Evolutionary conservation across 37 sponge, comb jelly and placozoan species (phyloP).

Genomic region (Beroe forskalii): DNA sequence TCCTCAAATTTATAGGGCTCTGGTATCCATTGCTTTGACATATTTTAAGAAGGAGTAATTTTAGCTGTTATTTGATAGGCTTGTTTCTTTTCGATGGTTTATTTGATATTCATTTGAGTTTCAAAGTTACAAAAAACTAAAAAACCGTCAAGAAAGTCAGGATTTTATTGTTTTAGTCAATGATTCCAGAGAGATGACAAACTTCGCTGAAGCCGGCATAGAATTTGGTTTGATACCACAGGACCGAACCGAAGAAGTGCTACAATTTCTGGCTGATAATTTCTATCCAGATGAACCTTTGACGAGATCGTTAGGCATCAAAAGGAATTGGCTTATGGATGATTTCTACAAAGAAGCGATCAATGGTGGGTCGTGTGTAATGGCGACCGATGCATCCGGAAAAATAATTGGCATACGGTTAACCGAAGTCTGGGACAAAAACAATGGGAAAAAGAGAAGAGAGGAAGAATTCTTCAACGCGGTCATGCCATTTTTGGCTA

Average conservation of each 20-base stretch:
- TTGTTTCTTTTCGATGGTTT: too few relatives aligned
- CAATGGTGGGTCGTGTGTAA: slow-evolving; percentile 4
- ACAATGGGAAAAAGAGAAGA: not conserved
- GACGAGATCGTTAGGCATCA: not conserved
- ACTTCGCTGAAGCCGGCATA: slow-evolving; percentile 2
- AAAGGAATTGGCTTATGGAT: not conserved
- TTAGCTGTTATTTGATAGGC: too few relatives aligned
- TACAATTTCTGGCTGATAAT: not conserved
- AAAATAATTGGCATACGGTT: slow-evolving; percentile 31
- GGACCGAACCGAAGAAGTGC: not conserved
- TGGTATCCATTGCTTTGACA: too few relatives aligned
- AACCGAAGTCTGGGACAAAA: not conserved
- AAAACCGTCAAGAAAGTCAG: too few relatives aligned
- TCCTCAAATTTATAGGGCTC: too few relatives aligned
- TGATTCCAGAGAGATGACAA: not conserved
- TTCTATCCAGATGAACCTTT: slow-evolving; percentile 37
- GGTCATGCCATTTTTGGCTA: not conserved
- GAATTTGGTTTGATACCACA: not conserved
- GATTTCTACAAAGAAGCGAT: not conserved
- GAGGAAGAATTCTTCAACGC: not conserved
- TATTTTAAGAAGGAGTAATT: too few relatives aligned
- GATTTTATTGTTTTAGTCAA: too few relatives aligned
- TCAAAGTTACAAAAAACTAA: too few relatives aligned
- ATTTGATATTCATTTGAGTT: too few relatives aligned
- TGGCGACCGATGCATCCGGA: slow-evolving; percentile 23